A percentile compares a stretch with the other conserved stretches of the same genome.
Evolutionary conservation across 2,888 invertebrate species (phyloP).

Genomic region (Spialia ferax): DNA sequence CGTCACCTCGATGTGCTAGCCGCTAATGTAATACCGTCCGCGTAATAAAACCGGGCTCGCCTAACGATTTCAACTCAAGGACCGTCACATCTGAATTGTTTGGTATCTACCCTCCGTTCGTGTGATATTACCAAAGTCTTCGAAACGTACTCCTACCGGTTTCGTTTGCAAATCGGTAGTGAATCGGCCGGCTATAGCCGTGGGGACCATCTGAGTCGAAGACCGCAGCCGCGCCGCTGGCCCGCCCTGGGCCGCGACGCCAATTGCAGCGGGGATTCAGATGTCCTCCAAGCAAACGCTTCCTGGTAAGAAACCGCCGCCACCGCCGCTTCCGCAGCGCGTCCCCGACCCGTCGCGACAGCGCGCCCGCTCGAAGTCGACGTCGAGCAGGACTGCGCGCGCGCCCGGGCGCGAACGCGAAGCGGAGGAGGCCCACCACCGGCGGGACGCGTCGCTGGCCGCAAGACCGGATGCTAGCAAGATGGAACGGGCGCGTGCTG

Average conservation of each 20-base stretch:
- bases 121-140: no score
- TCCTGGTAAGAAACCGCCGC: background rate
- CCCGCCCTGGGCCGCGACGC: background rate
- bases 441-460: background rate
- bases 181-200: no score
- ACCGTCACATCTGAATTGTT: no score
- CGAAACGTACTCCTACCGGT: no score
- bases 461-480: background rate
- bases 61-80: no score
- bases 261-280: background rate
- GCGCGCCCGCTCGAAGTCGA: background rate
- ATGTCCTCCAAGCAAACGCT: background rate
- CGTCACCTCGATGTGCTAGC: no score
- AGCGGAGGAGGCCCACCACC: background rate
- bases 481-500: background rate
- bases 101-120: no score
- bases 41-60: no score
- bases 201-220: background rate
- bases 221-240: background rate
- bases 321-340: background rate
- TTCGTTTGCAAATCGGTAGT: no score
- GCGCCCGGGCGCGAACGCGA: slow-evolving; percentile 6
- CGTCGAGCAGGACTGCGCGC: background rate
- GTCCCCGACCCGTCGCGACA: background rate
- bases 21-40: no score